Conservation (phyloP, 2,888 invertebrate genomes). For the Furcula furcula region DNA sequence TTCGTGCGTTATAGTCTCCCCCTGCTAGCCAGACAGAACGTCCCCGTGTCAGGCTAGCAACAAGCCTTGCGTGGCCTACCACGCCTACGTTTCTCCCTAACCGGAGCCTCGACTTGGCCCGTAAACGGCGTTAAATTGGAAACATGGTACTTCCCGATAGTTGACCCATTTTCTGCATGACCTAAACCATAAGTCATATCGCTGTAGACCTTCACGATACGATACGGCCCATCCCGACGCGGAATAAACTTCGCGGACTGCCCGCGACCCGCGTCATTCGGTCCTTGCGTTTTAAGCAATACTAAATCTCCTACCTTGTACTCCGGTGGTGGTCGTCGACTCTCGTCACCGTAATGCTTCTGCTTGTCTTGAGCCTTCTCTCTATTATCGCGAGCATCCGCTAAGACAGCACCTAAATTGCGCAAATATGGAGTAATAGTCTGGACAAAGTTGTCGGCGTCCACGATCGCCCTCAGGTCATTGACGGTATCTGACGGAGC, state of each 20-base stretch:
- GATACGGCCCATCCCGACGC: background rate
- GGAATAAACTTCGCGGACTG: background rate
- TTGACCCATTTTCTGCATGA: background rate
- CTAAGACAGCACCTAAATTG: background rate
- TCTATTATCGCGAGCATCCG: background rate
- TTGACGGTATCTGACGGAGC: background rate
- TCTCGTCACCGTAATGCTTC: slow-evolving; percentile 4
- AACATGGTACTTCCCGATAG: background rate
- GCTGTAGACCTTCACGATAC: background rate
- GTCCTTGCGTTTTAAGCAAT: slow-evolving; percentile 3
- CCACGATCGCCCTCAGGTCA: background rate
- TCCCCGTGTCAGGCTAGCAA: background rate
- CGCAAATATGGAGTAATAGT: background rate
- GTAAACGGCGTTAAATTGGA: background rate
- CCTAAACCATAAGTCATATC: background rate
- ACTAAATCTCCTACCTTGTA: slow-evolving; percentile 3
- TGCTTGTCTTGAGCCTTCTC: slow-evolving; percentile 2
- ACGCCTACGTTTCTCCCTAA: background rate
- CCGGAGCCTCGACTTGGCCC: background rate
- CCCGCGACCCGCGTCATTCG: background rate
- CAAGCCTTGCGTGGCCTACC: background rate
- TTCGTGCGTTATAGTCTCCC: background rate
- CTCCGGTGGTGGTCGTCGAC: slow-evolving; percentile 3
- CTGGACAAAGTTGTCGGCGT: background rate
- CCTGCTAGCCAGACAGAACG: background rate